phyloP scores from a whole-genome alignment of 2,797 vertebrate genomes.

The Pitangus sulphuratus region DNA sequence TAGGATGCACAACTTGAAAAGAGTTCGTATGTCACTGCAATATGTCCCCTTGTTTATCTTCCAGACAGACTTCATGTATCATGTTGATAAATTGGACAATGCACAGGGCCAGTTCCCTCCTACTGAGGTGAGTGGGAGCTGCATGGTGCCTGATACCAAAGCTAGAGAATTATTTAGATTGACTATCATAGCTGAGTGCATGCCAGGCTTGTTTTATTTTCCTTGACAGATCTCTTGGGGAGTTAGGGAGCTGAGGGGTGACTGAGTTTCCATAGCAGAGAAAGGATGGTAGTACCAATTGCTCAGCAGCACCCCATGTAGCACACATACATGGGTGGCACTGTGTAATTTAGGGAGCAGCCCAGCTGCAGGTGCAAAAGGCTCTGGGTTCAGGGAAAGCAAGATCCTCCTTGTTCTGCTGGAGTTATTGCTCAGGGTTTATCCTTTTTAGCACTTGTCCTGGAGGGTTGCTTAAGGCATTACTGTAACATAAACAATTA shows the following conservation, averaged over 20 bases:
- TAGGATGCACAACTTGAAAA: conserved; percentile 49
- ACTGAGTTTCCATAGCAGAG: not conserved
- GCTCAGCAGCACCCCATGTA: not conserved
- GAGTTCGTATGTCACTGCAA: not conserved
- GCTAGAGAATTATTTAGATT: conserved; percentile 19
- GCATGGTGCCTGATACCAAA: conserved; percentile 41
- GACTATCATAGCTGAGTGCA: not conserved
- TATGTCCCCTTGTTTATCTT: conserved; percentile 56
- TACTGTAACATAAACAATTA: conserved; percentile 3
- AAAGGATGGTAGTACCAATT: not conserved
- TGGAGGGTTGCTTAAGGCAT: conserved; percentile 19
- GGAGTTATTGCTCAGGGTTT: not conserved
- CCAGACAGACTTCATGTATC: conserved; percentile 53
- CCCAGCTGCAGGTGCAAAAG: not conserved
- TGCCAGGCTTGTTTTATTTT: conserved; percentile 31
- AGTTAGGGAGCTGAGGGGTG: not conserved
- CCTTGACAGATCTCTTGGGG: not conserved
- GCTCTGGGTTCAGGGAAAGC: not conserved
- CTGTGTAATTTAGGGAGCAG: not conserved
- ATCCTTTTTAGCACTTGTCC: not conserved
- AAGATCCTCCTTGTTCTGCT: not conserved
- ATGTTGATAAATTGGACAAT: conserved; percentile 50
- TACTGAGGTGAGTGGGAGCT: conserved; percentile 43
- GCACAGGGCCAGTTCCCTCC: conserved; percentile 25
- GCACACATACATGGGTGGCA: not conserved